Evolutionary conservation across 2,113 vertebrate species (phyloP), one percentile per base, ranked within the genome.

Genomic region (Laterallus jamaicensis): DNA sequence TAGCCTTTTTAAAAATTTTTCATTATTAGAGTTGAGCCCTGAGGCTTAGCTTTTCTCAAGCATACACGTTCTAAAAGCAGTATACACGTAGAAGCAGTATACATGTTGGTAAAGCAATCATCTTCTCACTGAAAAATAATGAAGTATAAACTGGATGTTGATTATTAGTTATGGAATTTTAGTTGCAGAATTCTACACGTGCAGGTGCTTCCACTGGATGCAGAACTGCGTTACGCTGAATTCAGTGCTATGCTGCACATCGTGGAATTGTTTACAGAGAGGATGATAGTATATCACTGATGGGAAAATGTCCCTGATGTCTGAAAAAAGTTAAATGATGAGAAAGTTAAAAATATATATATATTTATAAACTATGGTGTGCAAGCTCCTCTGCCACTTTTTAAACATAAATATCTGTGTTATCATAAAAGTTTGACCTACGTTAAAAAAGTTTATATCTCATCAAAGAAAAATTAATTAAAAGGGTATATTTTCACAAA

Each of bases 231-330:
- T 39, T 47, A 5, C 7, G 13, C 6, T 35, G 32, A 17, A 52
- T 79, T 94, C 56, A 58, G 0, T 32, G 31, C 10, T 4, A 15
- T 64, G 25, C 5, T 64, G 32, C 25, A 64, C 6, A 5, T 5
- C 60, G 5, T 20, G 44, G 32, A 64, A 60, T 56, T 58, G 26
- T 77, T 86, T 81, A 5, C 26, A 69, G 50, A 63, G n/a, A 10
- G n/a, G 5, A 70, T 6, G 2, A 16, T 77, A 9, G 11, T 40
- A 2, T 71, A 28, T 49, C 15, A 37, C 0, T 2, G 32, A 12
- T 69, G 6, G 12, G 8, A 59, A 67, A 60, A 71, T 70, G 20
- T 24, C 68, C 92, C 15, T 59, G 14, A 55, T 54, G 4, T 42
- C 32, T 35, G 32, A 70, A 50, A 93, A 76, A 15, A 62, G 35